Percentiles rank a stretch among this genome's conserved stretches.
Evolutionary conservation across 2,888 invertebrate genomes (phyloP).

Genomic region (Orchestes rusci): DNA sequence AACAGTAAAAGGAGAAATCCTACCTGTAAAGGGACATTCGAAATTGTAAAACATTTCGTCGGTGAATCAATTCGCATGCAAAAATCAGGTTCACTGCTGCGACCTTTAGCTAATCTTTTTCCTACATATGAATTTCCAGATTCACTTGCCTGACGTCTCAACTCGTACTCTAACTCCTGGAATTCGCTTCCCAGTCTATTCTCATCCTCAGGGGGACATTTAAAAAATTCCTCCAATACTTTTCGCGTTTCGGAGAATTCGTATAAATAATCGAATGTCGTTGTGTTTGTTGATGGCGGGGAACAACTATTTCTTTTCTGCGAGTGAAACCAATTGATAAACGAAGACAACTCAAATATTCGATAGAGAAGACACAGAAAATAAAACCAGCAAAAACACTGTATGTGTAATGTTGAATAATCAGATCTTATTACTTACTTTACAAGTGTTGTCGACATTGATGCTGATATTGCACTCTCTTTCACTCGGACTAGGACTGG

Average conservation of each 20-base stretch:
- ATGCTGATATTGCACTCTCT: conserved; percentile 35
- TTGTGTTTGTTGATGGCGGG: conserved; percentile 40
- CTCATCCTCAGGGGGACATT: conserved; percentile 61
- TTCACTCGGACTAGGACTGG: conserved; percentile 41
- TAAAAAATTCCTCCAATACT: conserved; percentile 87
- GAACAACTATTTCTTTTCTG: conserved; percentile 26
- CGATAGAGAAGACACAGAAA: not conserved
- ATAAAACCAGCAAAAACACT: conserved; percentile 3
- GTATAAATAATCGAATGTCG: conserved; percentile 82
- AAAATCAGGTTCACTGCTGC: conserved; percentile 42
- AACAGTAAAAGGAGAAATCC: conserved; percentile 16
- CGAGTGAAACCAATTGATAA: conserved; percentile 8
- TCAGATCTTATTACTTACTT: too few species aligned
- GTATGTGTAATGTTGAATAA: not conserved
- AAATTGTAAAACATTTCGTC: conserved; percentile 51
- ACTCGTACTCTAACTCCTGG: conserved; percentile 70
- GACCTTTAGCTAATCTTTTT: conserved; percentile 60
- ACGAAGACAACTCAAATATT: too few species aligned
- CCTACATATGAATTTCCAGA: conserved; percentile 72
- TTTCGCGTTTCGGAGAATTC: conserved; percentile 90
- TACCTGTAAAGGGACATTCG: conserved; percentile 53
- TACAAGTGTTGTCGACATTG: conserved; percentile 37
- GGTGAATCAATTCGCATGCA: conserved; percentile 50
- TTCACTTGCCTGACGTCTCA: conserved; percentile 57
- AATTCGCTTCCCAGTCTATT: conserved; percentile 50